These are phyloP conservation scores for Pemphigus obesinymphae DNA, from an alignment of 1,140 invertebrate species.

Conservation along the genomic window DNA sequence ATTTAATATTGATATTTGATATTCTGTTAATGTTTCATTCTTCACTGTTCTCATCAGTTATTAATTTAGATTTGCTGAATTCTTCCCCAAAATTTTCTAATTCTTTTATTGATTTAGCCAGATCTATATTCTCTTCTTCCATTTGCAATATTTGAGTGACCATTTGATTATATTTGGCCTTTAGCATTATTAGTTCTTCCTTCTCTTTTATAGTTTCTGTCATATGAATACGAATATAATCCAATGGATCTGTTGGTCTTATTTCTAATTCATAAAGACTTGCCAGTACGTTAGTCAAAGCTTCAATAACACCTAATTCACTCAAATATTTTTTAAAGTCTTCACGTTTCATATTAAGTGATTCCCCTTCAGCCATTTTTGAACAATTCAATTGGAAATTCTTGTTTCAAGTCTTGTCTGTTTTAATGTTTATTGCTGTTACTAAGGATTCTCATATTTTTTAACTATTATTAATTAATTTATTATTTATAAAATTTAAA, in stretches of 20 bases:
- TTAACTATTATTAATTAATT: not conserved
- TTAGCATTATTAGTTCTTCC: not conserved
- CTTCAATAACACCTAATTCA: conserved; percentile 14
- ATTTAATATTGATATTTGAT: too few species aligned
- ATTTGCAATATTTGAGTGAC: not conserved
- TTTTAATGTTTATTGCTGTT: not conserved
- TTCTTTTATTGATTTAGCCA: not conserved
- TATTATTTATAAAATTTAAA: not conserved
- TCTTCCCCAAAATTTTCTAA: not conserved
- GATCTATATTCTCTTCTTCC: conserved; percentile 1
- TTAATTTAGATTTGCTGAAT: not conserved
- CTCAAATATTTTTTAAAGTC: conserved; percentile 14
- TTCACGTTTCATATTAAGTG: not conserved
- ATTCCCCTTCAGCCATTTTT: not conserved
- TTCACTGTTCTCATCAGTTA: not conserved
- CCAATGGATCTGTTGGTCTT: conserved; percentile 26
- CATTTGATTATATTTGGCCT: not conserved
- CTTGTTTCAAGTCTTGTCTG: not conserved
- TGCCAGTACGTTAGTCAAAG: conserved; percentile 17
- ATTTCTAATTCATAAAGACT: not conserved
- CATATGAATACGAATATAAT: conserved; percentile 32
- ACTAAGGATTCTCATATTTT: not conserved
- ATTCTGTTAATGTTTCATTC: not conserved
- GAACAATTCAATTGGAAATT: not conserved
- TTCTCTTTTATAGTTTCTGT: not conserved